phyloP scores from a whole-genome alignment of 2,113 vertebrate genomes.

The Xenus cinereus region DNA sequence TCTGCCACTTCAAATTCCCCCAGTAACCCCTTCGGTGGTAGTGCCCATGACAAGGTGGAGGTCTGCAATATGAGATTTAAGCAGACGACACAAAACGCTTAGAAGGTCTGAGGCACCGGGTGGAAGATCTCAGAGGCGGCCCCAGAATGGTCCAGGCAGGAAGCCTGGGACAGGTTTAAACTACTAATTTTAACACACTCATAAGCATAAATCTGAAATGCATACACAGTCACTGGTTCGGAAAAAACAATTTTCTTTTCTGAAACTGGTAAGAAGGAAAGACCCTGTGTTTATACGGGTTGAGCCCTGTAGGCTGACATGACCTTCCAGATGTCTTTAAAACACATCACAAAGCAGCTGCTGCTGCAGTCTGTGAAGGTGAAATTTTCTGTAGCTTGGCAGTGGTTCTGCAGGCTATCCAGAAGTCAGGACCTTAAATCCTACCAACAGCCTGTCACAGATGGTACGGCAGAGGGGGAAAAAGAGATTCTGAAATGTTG shows the following conservation, averaged over 20 bases:
- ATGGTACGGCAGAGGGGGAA: constrained; percentile 28
- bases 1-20: not conserved
- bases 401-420: not conserved
- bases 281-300: not conserved
- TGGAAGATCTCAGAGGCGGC: not conserved
- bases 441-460: constrained; percentile 40
- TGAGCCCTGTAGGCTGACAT: not conserved
- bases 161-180: not conserved
- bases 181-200: not conserved
- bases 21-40: not conserved
- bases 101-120: not conserved
- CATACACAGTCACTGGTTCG: not conserved
- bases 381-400: not conserved
- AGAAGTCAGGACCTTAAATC: constrained; percentile 31
- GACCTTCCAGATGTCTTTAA: not conserved
- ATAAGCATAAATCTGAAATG: not conserved
- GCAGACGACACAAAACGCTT: not conserved
- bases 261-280: not conserved
- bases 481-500: not conserved
- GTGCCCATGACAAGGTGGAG: not conserved
- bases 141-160: not conserved
- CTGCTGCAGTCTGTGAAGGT: not conserved
- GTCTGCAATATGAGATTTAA: not conserved
- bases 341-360: not conserved
- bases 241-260: not conserved